These are phyloP conservation scores for Tragelaphus scriptus DNA, from an alignment of 2,113 vertebrate species.

Conservation along the genomic window DNA sequence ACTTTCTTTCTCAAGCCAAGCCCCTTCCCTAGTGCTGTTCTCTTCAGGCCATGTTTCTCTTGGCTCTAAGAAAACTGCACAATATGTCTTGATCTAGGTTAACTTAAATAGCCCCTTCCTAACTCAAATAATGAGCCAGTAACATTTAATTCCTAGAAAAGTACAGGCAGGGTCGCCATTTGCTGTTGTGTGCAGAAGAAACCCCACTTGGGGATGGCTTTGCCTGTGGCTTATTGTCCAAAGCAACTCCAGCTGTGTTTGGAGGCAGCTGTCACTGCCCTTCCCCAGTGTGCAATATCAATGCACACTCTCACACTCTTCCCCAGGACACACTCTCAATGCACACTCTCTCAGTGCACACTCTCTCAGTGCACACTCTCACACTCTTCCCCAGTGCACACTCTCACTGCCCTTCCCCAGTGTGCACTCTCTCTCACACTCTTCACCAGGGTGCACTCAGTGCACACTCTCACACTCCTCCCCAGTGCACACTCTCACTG, in stretches of 20 bases:
- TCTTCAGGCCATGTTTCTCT: not conserved
- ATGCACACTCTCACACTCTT: not conserved
- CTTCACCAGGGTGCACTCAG: too few relatives aligned
- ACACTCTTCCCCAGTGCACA: too few relatives aligned
- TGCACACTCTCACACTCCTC: too few relatives aligned
- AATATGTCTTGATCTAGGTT: not conserved
- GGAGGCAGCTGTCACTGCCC: not conserved
- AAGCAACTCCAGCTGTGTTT: not conserved
- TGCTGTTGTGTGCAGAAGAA: not conserved
- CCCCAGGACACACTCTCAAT: not conserved
- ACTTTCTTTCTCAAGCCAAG: not conserved
- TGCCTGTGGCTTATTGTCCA: too few relatives aligned
- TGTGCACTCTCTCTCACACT: too few relatives aligned
- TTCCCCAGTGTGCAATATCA: not conserved
- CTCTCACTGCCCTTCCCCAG: too few relatives aligned
- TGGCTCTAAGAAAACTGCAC: not conserved
- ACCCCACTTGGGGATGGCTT: not conserved
- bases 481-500: too few relatives aligned
- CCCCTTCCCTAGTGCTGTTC: not conserved
- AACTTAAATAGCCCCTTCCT: not conserved
- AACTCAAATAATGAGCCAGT: not conserved
- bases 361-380: too few relatives aligned
- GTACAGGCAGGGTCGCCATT: not conserved
- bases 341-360: not conserved
- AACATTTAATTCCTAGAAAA: not conserved